Base-by-base conservation (phyloP, 2,797 vertebrate genomes). In the Delichon dasypus region DNA sequence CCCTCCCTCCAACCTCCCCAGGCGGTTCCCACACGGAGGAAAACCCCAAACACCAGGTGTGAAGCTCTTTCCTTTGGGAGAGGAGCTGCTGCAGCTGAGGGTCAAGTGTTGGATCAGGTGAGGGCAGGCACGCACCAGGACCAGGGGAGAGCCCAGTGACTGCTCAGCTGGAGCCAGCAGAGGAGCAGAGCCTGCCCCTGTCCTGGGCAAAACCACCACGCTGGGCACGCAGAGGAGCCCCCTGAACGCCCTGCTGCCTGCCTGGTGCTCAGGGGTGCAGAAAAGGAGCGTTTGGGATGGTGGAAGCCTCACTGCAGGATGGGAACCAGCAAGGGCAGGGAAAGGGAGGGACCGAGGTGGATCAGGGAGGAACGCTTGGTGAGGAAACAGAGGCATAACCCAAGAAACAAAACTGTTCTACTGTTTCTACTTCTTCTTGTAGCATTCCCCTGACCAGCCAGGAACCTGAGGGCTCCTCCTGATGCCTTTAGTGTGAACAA, bases 71-170 rank as follows among this genome's bases (percentile, higher is more conserved):
- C 40, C 66, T 44, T 42, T 25, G 71, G 14, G 66, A 40, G 13
- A 9, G 85, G 10, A 14, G 29, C 40, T 51, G 60, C 8, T 23
- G 84, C 32, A 18, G 16, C 74, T 2, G 58, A 38, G 48, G 55
- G 54, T 38, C 32, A 5, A 3, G 0, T 1, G 42, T 1, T 16
- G 2, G 0, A 1, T 2, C 0, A 10, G 54, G 45, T 3, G 57
- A 30, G 3, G 6, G 21, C 53, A 47, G 61, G 42, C 36, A 29
- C 32, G 23, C 45, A 55, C 57, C 27, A 20, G 34, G 5, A 75
- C 12, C 0, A 19, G 36, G 38, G 7, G 51, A 57, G 36, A 51
- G 7, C 54, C 50, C 65, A 13, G 60, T 2, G 13, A 9, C 32
- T 9, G 3, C 53, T 3, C 54, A 36, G 64, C 20, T 3, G 16